Evolutionary conservation across 2,888 invertebrate genomes (phyloP).

Genomic region (Vannuccia rotundouncinata): DNA sequence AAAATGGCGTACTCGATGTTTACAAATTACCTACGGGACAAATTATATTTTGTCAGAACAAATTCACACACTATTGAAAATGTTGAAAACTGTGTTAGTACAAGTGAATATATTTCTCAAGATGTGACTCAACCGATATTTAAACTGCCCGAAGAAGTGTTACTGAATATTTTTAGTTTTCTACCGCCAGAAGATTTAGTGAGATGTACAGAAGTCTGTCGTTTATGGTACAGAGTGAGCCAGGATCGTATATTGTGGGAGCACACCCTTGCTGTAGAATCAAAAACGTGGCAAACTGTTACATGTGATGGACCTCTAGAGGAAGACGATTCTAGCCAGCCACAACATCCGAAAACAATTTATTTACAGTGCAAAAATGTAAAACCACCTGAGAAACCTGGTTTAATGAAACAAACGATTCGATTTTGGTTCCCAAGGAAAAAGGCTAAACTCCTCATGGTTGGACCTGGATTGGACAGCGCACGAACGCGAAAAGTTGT

Average conservation of each 20-base stretch:
- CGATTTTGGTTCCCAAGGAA: too few relatives aligned
- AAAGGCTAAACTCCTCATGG: background rate
- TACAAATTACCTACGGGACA: too few relatives aligned
- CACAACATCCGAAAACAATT: too few relatives aligned
- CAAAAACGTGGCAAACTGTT: slow-evolving; percentile 7
- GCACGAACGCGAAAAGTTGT: slow-evolving; percentile 22
- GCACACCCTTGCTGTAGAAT: background rate
- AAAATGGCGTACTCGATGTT: too few relatives aligned
- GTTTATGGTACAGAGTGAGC: slow-evolving; percentile 27
- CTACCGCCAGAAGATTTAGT: slow-evolving; percentile 17
- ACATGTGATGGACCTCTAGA: too few relatives aligned
- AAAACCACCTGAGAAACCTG: too few relatives aligned
- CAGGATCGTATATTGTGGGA: slow-evolving; percentile 25
- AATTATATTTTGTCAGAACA: too few relatives aligned
- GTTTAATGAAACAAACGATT: too few relatives aligned
- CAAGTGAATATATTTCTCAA: background rate
- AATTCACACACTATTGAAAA: too few relatives aligned
- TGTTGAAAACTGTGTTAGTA: background rate
- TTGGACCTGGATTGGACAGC: slow-evolving; percentile 30
- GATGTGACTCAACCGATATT: background rate
- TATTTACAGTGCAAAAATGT: too few relatives aligned
- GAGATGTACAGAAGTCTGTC: slow-evolving; percentile 13
- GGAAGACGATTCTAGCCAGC: too few relatives aligned
- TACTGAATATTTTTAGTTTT: slow-evolving; percentile 36
- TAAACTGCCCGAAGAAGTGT: slow-evolving; percentile 27